Base-by-base conservation (phyloP, 2,797 vertebrate genomes). In the Hydrolagus colliei region DNA sequence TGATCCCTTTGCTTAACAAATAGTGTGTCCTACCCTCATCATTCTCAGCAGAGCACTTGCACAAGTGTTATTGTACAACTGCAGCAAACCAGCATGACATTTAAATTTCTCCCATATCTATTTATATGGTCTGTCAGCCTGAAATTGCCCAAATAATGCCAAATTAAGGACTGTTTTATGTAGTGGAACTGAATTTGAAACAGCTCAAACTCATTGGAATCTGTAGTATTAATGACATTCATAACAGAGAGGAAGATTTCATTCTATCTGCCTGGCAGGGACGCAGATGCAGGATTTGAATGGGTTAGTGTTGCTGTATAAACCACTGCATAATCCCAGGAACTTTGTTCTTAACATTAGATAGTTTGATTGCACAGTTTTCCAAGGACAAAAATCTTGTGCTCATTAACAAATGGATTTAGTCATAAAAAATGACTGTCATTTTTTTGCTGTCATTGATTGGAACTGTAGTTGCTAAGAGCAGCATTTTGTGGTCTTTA, bases 361-460 rank as follows among this genome's bases (percentile, higher is more conserved):
- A 18, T 16, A 68, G 41, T 82, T 82, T 68, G 41, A 68, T 82
- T 68, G 27, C 9, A 82, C 65, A 68, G 1, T 20, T 32, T 68
- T 20, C 27, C 27, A 82, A 68, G 63, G 16, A 32, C 14, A 8
- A 32, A 18, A 18, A 35, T 82, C 62, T 10, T 22, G 27, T 68
- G 63, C 27, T 82, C 79, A 82, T 68, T 62, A 9, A 68, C 68
- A 27, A 68, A 20, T 68, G 63, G n/a, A 8, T 52, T 52, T 22
- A 61, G 14, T 14, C 22, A 80, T 65, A n/a, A 80, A 52, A 80
- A 65, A 65, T 80, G 77, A 80, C 22, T 63, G 22, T 65, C 77
- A 65, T 63, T 62, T 52, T 27, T 27, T 65, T 7, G 61, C 62
- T 82, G 63, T 35, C 63, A 35, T 65, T 67, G 27, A 18, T 62